Conservation (phyloP, 2,888 invertebrate genomes). For the Nemotelus nigrinus region DNA sequence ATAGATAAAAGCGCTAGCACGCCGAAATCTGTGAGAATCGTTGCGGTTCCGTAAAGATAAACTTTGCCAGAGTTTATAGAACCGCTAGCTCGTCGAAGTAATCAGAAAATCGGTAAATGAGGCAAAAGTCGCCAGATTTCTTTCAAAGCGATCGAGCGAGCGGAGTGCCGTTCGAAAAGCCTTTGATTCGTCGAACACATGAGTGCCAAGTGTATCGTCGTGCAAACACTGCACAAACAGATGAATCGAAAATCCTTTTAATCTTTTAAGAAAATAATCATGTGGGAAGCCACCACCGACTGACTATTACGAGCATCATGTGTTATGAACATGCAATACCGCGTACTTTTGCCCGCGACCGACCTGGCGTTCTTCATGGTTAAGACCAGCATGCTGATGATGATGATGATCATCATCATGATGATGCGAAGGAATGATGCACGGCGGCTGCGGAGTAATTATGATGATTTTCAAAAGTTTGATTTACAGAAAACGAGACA, state of each 20-base stretch:
- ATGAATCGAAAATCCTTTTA: slow-evolving; percentile 35
- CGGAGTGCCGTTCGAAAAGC: too few species aligned
- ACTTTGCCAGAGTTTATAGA: neutral
- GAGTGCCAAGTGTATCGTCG: slow-evolving; percentile 19
- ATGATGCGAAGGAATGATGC: neutral
- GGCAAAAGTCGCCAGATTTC: neutral
- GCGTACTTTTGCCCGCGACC: neutral
- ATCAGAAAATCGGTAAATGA: neutral
- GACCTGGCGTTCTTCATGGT: too few species aligned
- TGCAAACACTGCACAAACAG: slow-evolving; percentile 25
- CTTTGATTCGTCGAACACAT: neutral
- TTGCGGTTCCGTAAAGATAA: slow-evolving; percentile 14
- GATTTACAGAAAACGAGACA: slow-evolving; percentile 17
- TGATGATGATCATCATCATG: too few species aligned
- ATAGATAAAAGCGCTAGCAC: slow-evolving; percentile 6
- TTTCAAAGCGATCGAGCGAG: too few species aligned
- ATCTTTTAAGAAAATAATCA: slow-evolving; percentile 43
- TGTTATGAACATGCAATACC: neutral
- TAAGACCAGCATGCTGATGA: too few species aligned
- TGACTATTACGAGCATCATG: neutral
- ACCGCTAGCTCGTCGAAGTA: neutral
- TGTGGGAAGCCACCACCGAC: slow-evolving; percentile 28
- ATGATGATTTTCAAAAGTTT: slow-evolving; percentile 11
- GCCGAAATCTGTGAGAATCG: slow-evolving; percentile 15
- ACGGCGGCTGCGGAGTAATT: slow-evolving; percentile 10